Base-by-base conservation (phyloP, 2,888 invertebrate genomes). In the Himalopsyche tibetana region DNA sequence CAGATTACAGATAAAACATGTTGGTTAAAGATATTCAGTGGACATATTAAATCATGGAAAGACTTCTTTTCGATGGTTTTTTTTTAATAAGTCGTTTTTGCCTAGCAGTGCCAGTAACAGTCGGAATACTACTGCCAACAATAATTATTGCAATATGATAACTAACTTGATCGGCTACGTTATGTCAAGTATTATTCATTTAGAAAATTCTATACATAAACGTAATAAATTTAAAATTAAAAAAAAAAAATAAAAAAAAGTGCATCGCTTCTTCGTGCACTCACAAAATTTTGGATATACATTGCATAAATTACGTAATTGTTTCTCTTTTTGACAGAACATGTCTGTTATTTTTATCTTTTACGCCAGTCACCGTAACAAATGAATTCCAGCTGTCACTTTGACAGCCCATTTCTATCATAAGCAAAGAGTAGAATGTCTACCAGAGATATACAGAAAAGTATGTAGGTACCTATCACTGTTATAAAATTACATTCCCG, bases 381-480 rank as follows among this genome's bases (percentile, higher is more conserved):
- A 74, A 74, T 74, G 74, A 74, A 74, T 74, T 74, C 74, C 74
- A 74, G 74, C 74, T 74, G 74, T 74, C 74, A 74, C 38, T 74
- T 36, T 74, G 74, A 74, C 74, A 74, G 74, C 36, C 74, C 36
- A 36, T 74, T 74, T 74, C 74, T 36, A 74, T 74, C 38, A 36
- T 74, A 12, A 19, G 28, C 15, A 74, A 38, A 74, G 28, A 74
- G 74, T 28, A 74, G 19, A 74, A 36, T 36, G 6, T 38, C 36
- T 74, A 74, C 74, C 74, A 74, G 38, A 74, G 12, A 74, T 38
- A 74, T 36, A 74, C 74, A 36, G 36, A 63, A 63, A 15, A 4
- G 51, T 51, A 51, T 28, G 28, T 28, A 28, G 28, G 28, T 28
- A 28, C 28, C 28, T 28, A 28, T 15, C 12, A 63, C 63, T 19